phyloP scores from a whole-genome alignment of 2,113 vertebrate species.

The Cephalopholis sonnerati region DNA sequence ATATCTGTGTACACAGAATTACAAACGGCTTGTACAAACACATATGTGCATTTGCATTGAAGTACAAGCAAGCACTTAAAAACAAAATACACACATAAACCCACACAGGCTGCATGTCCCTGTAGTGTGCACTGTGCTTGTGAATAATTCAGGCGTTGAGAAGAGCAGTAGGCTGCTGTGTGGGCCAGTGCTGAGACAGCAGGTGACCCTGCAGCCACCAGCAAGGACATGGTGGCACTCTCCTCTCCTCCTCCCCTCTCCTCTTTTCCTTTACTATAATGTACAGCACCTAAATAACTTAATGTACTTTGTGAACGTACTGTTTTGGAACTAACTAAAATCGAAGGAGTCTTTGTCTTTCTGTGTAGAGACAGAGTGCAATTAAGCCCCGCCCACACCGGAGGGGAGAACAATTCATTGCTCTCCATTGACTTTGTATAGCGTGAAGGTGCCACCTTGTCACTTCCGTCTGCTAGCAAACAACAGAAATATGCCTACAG shows the following conservation, averaged over 20 bases:
- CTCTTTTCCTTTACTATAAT: not conserved
- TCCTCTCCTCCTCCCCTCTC: conserved; percentile 1
- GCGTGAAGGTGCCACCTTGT: too few relatives aligned
- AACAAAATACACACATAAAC: conserved; percentile 52
- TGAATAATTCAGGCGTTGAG: conserved; percentile 83
- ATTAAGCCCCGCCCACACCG: too few relatives aligned
- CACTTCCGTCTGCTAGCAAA: too few relatives aligned
- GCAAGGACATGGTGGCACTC: conserved; percentile 68
- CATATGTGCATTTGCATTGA: conserved; percentile 33
- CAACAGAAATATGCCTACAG: too few relatives aligned
- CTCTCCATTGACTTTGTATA: too few relatives aligned
- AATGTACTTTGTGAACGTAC: not conserved
- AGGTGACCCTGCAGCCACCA: conserved; percentile 76
- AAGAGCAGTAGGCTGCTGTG: conserved; percentile 64
- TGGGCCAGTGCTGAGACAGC: conserved; percentile 79
- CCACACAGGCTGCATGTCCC: conserved; percentile 60
- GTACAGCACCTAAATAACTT: not conserved
- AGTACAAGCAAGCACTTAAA: conserved; percentile 37
- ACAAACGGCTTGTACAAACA: conserved; percentile 4
- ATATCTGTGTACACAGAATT: not conserved
- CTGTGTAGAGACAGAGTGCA: too few relatives aligned
- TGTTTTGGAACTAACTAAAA: not conserved
- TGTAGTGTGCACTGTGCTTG: conserved; percentile 54
- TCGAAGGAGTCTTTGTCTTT: too few relatives aligned
- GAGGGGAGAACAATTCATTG: too few relatives aligned